Base-by-base conservation (phyloP, 1,140 invertebrate genomes). In the Drosophila willistoni region DNA sequence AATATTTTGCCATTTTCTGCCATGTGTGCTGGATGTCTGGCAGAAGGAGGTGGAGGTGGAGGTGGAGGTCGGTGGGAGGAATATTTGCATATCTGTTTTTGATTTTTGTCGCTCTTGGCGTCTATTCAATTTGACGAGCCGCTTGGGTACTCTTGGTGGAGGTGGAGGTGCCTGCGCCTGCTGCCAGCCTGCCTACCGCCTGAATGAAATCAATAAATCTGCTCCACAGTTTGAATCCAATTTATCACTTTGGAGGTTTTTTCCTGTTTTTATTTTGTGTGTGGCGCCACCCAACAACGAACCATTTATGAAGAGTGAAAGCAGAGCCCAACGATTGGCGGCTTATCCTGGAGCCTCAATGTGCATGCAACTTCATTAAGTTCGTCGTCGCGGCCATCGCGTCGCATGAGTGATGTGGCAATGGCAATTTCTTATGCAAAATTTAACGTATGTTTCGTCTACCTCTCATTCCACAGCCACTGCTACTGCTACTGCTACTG, bases 191-290 rank as follows among this genome's bases (percentile, higher is more conserved):
- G 22, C 67, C 42, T 17, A 34, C 17, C 62, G 67, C 64, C 65
- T 51, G 75, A 77, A 86, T 81, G 82, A 90, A 89, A 89, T 89
- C 84, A 89, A 89, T 89, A 89, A 89, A 89, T 89, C 84, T 89
- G 84, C 84, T 89, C 71, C 85, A 81, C 77, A 77, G 85, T 89
- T 84, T 89, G 81, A 84, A 89, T 89, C 85, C 84, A 89, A 89
- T 89, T 89, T 89, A 89, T 89, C 84, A 89, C 84, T 89, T 89
- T 89, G 64, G 74, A 68, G 68, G 41, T 56, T 71, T 71, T 66
- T 29, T 9, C 25, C 36, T 25, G 22, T 25, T 25, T 51, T 44
- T 29, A 2, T 54, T 19, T 39, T 36, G 34, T 12, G 25, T n/a
- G 59, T 66, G 67, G 41, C 72, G 51, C 55, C 25, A 22, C 56